Base-by-base conservation (phyloP, 2,888 invertebrate genomes). In the Agrochola litura region DNA sequence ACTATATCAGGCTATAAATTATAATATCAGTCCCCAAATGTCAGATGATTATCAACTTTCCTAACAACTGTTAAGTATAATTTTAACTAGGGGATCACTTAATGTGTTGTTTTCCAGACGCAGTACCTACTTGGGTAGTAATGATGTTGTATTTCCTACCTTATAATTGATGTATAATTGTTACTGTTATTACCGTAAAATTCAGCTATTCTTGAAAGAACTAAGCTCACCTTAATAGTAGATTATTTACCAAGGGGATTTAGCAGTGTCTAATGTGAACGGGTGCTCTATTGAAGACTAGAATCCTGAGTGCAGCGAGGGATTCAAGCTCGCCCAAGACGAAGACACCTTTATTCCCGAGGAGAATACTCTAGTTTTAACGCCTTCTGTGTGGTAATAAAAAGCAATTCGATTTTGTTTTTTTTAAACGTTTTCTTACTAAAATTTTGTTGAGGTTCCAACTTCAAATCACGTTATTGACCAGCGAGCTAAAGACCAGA, bases 1-100 rank as follows among this genome's bases (percentile, higher is more conserved):
- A 73, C 49, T 49, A 30, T 79, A 83, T 73, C 84, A 65, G 68
- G 41, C 46, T 41, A 46, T 64, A 73, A 79, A 72, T 68, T 52
- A 49, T 64, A 37, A 61, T 60, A 22, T 54, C 41, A 52, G 76
- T 6, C 25, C 19, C 6, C 46, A 25, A 73, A 58, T 25, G 22
- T 58, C 30, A 19, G n/a, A 54, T 37, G 64, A 65, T 65, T 80
- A 68, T 30, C 6, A 25, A 37, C 5, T 60, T 60, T 14, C 37
- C 43, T 25, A 54, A 43, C 12, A 64, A 73, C 43, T 37, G 30
- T 52, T 49, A 0, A 4, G 25, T 25, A 60, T 30, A 68, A 37
- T n/a, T 41, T 56, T 43, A 52, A 49, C n/a, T n/a, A 56, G 12
- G 54, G 49, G 46, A 78, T 74, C n/a, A 46, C 22, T 1, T 30